These are phyloP conservation scores for Ips nitidus DNA, from an alignment of 1,140 invertebrate species.

Conservation along the genomic window DNA sequence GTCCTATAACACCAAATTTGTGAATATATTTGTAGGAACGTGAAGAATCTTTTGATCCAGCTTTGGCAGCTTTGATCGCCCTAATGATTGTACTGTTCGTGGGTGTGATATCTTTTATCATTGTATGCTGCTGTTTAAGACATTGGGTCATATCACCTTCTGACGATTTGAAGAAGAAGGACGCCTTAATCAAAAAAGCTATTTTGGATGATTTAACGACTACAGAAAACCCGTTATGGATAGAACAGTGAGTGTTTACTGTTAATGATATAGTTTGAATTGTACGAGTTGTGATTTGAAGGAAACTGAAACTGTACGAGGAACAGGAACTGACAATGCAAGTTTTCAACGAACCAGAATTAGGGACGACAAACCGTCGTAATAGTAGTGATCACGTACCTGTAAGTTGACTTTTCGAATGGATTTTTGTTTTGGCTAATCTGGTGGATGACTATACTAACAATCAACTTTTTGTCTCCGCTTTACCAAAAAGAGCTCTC, in stretches of 20 bases:
- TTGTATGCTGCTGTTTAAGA: slow-evolving; percentile 85
- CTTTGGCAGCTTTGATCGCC: slow-evolving; percentile 81
- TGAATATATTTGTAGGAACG: slow-evolving; percentile 50
- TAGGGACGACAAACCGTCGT: slow-evolving; percentile 53
- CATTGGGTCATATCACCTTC: slow-evolving; percentile 73
- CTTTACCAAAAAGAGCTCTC: slow-evolving; percentile 26
- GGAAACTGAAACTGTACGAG: slow-evolving; percentile 86
- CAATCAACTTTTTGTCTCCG: slow-evolving; percentile 13
- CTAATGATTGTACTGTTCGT: slow-evolving; percentile 83
- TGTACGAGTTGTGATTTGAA: slow-evolving; percentile 51
- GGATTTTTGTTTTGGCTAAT: background rate
- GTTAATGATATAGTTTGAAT: background rate
- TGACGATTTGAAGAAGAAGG: slow-evolving; percentile 69
- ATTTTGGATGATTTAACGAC: slow-evolving; percentile 83
- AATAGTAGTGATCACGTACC: slow-evolving; percentile 56
- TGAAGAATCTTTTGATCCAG: slow-evolving; percentile 81
- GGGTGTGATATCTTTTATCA: slow-evolving; percentile 81
- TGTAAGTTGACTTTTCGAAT: slow-evolving; percentile 40
- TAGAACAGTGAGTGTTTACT: slow-evolving; percentile 73
- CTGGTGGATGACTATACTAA: slow-evolving; percentile 10
- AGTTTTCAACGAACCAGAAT: slow-evolving; percentile 81
- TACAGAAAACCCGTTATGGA: slow-evolving; percentile 91
- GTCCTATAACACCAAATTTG: background rate
- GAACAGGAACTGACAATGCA: slow-evolving; percentile 93
- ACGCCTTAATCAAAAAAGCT: slow-evolving; percentile 78